Evolutionary conservation across 2,797 vertebrate species (phyloP).

Genomic region (Hydrophis major): DNA sequence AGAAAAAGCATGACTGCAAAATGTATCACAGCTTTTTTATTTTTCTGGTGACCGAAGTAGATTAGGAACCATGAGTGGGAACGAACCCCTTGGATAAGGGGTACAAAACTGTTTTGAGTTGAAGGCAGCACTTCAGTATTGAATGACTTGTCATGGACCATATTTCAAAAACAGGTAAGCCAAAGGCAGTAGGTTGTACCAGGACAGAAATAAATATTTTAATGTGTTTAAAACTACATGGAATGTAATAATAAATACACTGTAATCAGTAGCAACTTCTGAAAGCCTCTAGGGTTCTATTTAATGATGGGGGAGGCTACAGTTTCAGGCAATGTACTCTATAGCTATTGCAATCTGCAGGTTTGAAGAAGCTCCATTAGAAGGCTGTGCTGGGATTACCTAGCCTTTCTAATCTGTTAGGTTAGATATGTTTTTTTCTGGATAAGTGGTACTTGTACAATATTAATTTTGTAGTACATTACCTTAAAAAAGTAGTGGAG

Average conservation of each 20-base stretch:
- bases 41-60: not conserved
- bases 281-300: not conserved
- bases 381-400: not conserved
- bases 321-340: not conserved
- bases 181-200: not conserved
- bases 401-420: not conserved
- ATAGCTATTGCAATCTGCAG: not conserved
- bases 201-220: not conserved
- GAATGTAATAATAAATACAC: not conserved
- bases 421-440: not conserved
- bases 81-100: not conserved
- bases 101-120: not conserved
- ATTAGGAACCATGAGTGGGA: not conserved
- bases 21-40: not conserved
- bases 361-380: not conserved
- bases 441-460: conserved; percentile 2
- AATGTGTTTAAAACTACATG: not conserved
- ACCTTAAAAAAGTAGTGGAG: conserved; percentile 94
- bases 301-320: not conserved
- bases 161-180: not conserved
- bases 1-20: not conserved
- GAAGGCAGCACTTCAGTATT: not conserved
- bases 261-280: not conserved
- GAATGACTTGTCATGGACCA: not conserved
- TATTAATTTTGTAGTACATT: conserved; percentile 5